Evolutionary conservation across 2,113 vertebrate species (phyloP), one percentile per base, ranked within the genome.

Genomic region (Enhydra lutris): DNA sequence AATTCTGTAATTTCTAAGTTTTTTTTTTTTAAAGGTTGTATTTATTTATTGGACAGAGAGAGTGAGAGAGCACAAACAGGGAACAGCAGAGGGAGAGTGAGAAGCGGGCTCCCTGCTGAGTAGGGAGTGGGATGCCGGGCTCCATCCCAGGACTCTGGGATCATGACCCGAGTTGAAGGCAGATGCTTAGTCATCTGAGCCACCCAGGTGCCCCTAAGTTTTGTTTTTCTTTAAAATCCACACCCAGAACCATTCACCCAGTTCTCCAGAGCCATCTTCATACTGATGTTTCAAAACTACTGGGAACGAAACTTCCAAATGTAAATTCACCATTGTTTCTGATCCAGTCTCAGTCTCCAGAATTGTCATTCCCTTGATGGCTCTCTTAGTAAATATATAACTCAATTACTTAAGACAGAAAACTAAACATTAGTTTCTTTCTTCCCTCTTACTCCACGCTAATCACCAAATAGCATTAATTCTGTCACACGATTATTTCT

Each of bases 71-170:
- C 9, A 59, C 23, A 59, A 59, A 15, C 0, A 3, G 57, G 57
- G 57, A 59, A 10, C 21, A 59, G 9, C 59, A 24, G 59, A 61
- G 59, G 9, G 23, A 61, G 23, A 24, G 0, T 9, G 14, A 24
- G 59, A 61, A 61, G 59, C 59, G 24, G 59, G 59, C 8, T 61
- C 59, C 23, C 59, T 24, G 23, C 59, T 3, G 23, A 61, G 23
- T 23, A 4, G 59, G 59, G 23, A 61, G 3, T 0, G 3, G 8
- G 9, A 61, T 61, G 59, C 14, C 3, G 3, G 23, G 23, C 23
- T 61, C 23, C 8, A 61, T 10, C 59, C 23, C 23, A 61, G 59
- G 23, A 61, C 23, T 3, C 59, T 61, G 59, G 23, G 59, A 61
- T 24, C 59, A 61, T 24, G 59, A 61, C 23, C 59, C 10, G 55